Base-by-base conservation (phyloP, 1,140 invertebrate genomes). In the Trinorchestia longiramus region DNA sequence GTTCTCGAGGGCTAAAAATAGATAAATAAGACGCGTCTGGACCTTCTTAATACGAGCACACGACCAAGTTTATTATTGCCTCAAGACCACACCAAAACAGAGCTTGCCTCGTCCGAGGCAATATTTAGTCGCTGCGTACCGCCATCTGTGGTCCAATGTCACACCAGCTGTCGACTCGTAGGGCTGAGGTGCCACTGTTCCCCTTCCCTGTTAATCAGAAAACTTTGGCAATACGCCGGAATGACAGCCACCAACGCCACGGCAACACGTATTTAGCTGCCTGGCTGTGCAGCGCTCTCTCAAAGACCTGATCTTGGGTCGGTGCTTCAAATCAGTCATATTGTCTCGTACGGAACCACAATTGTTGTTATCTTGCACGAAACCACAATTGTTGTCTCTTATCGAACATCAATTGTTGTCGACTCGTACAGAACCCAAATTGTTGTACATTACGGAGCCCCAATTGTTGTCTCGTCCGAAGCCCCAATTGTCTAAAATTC, bases 121-220 rank as follows among this genome's bases (percentile, higher is more conserved):
- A 94, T 94, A 94, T 94, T 94, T 94, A 94, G 92, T 47, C 90
- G 41, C 41, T 92, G 23, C 90, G 6, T 8, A 11, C 41, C 92
- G 44, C 92, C 92, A 94, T 94, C 92, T 94, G 92, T 40, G 92
- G 92, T 94, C 43, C 92, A 47, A 94, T 94, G 92, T 94, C 40
- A 44, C 44, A 40, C 92, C 92, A 94, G 92, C 43, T 94, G 92
- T 94, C 92, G 92, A 15, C 92, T 94, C 43, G 92, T 94, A 42
- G 92, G 41, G 43, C 43, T 23, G 44, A 94, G 92, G 92, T 94
- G 92, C 92, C 44, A 40, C 40, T 44, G 88, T 36, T 94, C 92
- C 44, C 44, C 92, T 94, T 45, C 92, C 92, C 36, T 45, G 92
- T 43, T 94, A 94, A 94, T 94, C 47, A 94, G 41, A 94, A 94